Percentiles rank a stretch among this genome's conserved stretches.
Evolutionary conservation across 2,888 invertebrate species (phyloP).

Genomic region (Drosophila multiciliata): DNA sequence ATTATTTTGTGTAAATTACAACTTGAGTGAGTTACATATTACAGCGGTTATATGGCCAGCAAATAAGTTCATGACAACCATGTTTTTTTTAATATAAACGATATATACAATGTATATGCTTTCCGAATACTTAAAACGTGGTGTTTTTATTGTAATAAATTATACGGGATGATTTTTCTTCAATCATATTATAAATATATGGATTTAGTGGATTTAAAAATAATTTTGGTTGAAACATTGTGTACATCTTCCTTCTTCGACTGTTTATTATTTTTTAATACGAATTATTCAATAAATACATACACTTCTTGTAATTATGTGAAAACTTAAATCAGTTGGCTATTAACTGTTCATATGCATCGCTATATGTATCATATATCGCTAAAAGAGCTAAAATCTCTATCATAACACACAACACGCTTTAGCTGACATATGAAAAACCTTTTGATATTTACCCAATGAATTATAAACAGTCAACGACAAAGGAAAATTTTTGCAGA

Average conservation of each 20-base stretch:
- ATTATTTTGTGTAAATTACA: slow-evolving; percentile 12
- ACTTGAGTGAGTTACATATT: slow-evolving; percentile 47
- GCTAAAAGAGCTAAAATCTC: background rate
- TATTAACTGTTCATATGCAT: too few relatives aligned
- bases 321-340: background rate
- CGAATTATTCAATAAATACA: background rate
- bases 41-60: slow-evolving; percentile 4
- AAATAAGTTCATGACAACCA: slow-evolving; percentile 26
- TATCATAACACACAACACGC: too few relatives aligned
- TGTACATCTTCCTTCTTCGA: background rate
- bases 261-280: background rate
- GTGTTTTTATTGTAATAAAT: background rate
- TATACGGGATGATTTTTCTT: background rate
- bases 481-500: background rate
- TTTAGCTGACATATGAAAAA: too few relatives aligned
- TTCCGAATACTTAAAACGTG: background rate
- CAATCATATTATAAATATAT: background rate
- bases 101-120: slow-evolving; percentile 16
- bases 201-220: background rate
- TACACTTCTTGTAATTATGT: background rate
- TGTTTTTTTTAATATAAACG: slow-evolving; percentile 20
- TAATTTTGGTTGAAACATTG: background rate
- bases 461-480: background rate
- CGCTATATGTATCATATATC: too few relatives aligned
- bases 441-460: too few relatives aligned